These are phyloP conservation scores for Hirtodrosophila histrioides DNA, from an alignment of 2,888 invertebrate species.

Conservation along the genomic window DNA sequence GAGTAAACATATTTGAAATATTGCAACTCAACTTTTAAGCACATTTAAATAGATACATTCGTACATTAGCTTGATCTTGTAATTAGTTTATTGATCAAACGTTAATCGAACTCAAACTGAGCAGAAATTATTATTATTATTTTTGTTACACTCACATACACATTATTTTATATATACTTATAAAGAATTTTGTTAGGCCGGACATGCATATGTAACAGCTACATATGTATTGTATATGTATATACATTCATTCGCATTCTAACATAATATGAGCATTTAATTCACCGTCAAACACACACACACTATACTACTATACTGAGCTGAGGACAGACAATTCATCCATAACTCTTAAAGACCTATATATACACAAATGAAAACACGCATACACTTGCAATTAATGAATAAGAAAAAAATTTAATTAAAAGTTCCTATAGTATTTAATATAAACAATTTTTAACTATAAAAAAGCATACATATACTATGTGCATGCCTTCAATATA, in stretches of 20 bases:
- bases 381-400: slow-evolving; percentile 16
- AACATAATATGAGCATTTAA: background rate
- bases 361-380: background rate
- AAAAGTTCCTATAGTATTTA: slow-evolving; percentile 73
- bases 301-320: no score
- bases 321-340: background rate
- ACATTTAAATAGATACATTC: background rate
- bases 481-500: background rate
- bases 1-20: slow-evolving; percentile 11
- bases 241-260: background rate
- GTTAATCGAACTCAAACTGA: background rate
- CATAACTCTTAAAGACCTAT: slow-evolving; percentile 3
- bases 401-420: slow-evolving; percentile 59
- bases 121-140: slow-evolving; percentile 1
- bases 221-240: background rate
- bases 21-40: slow-evolving; percentile 2
- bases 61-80: slow-evolving; percentile 1
- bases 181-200: no score
- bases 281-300: background rate
- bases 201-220: no score
- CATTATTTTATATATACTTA: background rate
- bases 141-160: slow-evolving; percentile 13
- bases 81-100: slow-evolving; percentile 4
- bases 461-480: slow-evolving; percentile 19
- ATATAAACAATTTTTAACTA: slow-evolving; percentile 32